A percentile compares a stretch with the other conserved stretches of the same genome.
Conservation (phyloP, 2,113 vertebrate genomes). For the Pyxicephalus adspersus region DNA sequence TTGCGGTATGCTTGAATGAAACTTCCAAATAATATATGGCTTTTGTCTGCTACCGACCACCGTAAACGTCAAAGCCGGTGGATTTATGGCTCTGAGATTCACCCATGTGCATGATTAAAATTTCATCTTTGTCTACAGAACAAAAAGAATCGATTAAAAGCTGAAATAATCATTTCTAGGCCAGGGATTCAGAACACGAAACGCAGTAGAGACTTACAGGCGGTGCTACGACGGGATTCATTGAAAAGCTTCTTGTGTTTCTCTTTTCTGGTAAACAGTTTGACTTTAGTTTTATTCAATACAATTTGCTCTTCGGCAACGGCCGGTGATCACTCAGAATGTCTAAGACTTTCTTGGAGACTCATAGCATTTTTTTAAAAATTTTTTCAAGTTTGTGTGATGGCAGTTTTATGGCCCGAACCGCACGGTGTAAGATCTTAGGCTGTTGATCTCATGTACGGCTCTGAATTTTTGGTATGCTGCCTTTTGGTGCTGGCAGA, state of each 20-base stretch:
- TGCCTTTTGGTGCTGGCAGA: slow-evolving; percentile 60
- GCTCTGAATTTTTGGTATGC: slow-evolving; percentile 62
- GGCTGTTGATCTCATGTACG: neutral
- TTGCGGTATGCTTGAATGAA: neutral
- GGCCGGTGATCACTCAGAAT: neutral
- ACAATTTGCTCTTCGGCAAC: slow-evolving; percentile 30
- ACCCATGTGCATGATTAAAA: slow-evolving; percentile 12
- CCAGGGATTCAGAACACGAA: slow-evolving; percentile 26
- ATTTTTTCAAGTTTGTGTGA: slow-evolving; percentile 53
- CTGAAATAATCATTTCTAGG: neutral
- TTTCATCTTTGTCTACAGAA: slow-evolving; percentile 44
- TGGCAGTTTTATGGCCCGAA: slow-evolving; percentile 65
- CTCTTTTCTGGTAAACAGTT: slow-evolving; percentile 59
- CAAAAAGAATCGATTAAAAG: neutral
- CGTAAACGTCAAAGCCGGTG: slow-evolving; percentile 55
- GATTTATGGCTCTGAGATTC: slow-evolving; percentile 57
- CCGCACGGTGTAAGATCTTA: slow-evolving; percentile 34
- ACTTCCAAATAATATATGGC: slow-evolving; percentile 38
- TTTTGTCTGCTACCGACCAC: slow-evolving; percentile 63
- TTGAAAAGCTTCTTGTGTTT: slow-evolving; percentile 59
- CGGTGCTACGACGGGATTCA: neutral
- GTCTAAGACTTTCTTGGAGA: slow-evolving; percentile 46
- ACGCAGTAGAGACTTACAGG: neutral
- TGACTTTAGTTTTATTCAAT: slow-evolving; percentile 58
- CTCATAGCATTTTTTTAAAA: slow-evolving; percentile 55